Conservation (phyloP, 2,113 vertebrate species). For the Cairina moschata region DNA sequence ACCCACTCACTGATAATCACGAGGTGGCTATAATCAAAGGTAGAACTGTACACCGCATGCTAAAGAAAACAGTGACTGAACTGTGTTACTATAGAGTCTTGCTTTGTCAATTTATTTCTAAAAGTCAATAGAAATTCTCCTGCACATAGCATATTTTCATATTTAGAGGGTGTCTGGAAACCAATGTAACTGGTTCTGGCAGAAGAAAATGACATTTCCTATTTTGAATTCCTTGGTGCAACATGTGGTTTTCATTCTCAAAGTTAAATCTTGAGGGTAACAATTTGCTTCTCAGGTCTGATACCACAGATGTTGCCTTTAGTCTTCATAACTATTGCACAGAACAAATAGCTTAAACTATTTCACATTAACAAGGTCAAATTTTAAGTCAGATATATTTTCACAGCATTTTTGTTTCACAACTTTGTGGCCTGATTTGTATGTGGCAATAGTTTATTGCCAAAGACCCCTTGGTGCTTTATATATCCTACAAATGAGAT, state of each 20-base stretch:
- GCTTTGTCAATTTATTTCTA: background rate
- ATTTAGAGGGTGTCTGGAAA: background rate
- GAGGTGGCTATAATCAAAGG: background rate
- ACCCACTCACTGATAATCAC: background rate
- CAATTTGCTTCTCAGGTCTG: background rate
- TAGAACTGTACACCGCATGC: background rate
- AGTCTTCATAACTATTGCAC: background rate
- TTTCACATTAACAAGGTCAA: background rate
- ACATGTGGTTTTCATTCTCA: background rate
- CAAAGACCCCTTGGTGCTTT: background rate
- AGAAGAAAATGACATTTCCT: background rate
- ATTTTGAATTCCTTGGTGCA: background rate
- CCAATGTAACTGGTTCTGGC: background rate
- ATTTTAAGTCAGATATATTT: background rate
- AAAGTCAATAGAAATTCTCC: background rate
- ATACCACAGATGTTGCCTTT: conserved; percentile 3
- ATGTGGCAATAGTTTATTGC: conserved; percentile 26
- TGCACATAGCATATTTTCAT: background rate
- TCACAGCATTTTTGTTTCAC: conserved; percentile 5
- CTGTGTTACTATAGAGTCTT: background rate
- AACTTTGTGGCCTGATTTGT: background rate
- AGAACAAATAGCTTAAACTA: background rate
- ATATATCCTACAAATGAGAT: background rate
- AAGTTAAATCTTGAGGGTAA: background rate
- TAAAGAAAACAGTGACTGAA: background rate